Base-by-base conservation (phyloP, 2,797 vertebrate genomes). In the Melanotaenia maccullochi region DNA sequence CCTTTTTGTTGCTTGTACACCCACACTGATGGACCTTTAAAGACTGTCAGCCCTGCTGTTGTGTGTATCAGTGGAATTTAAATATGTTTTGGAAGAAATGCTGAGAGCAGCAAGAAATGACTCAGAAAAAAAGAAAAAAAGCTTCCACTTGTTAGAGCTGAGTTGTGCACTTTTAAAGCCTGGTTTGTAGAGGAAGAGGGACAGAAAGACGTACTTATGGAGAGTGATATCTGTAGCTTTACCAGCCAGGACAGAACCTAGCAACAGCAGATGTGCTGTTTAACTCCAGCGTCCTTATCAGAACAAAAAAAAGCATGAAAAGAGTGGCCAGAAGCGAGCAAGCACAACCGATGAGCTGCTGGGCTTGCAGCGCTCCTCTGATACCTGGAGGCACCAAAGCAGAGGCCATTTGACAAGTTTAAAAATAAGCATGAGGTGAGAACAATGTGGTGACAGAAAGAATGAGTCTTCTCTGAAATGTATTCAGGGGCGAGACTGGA, bases 341-440 rank as follows among this genome's bases (percentile, higher is more conserved):
- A 75, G 77, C 47, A 62, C 54, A 52, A 66, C 72, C 36, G 74
- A 78, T 86, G 82, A 84, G 78, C 76, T 64, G 71, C 72, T 0
- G 42, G 75, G 59, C 67, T 59, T 3, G 59, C 71, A 76, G 58
- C 22, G 0, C 61, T 62, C 67, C 75, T 73, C 79, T 83, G 79
- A 76, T 76, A 89, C 84, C 86, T 76, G 71, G 33, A 73, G 80
- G 81, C 78, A 55, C 70, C 42, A 68, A 62, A 79, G 70, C 78
- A 28, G 52, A 84, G 73, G 75, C 65, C 60, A 74, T 80, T 75
- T 77, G 83, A 75, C 76, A 65, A 58, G 13, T 84, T 83, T 87
- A 83, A 85, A 89, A 87, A 88, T 89, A 85, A 79, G 40, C 61
- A 20, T 18, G 52, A 68, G 73, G 76, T 33, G 59, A 81, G 60